Percentiles rank a stretch among this genome's conserved stretches.
These are phyloP conservation scores for Ammospiza caudacuta DNA, from an alignment of 2,113 vertebrate genomes.

Conservation along the genomic window DNA sequence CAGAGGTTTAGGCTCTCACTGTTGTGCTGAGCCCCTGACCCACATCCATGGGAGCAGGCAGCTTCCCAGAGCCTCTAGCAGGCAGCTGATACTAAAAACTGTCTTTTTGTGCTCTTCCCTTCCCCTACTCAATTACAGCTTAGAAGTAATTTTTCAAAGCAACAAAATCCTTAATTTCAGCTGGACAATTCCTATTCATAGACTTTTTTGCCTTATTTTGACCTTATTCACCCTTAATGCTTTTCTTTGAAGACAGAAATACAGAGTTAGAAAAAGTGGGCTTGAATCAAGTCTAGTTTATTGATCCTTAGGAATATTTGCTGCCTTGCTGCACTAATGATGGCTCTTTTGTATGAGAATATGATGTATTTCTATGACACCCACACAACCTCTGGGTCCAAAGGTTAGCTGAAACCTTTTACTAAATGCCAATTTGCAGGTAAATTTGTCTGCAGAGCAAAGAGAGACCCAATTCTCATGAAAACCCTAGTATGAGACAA, in stretches of 20 bases:
- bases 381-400: background rate
- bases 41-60: background rate
- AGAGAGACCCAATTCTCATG: background rate
- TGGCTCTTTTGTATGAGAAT: background rate
- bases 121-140: background rate
- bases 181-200: background rate
- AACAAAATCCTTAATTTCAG: background rate
- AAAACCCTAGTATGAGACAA: background rate
- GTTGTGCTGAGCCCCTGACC: accelerated
- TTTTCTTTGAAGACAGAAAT: background rate
- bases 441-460: background rate
- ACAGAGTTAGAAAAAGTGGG: background rate
- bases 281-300: background rate
- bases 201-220: background rate
- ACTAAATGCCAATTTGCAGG: background rate
- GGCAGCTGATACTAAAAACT: background rate
- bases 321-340: background rate
- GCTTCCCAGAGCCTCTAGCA: background rate
- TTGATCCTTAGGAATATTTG: background rate
- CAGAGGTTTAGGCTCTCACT: background rate
- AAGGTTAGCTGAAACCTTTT: background rate
- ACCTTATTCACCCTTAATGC: background rate
- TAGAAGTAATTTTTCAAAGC: background rate
- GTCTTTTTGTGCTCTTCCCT: background rate
- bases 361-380: background rate